Evolutionary conservation across 2,797 vertebrate species (phyloP).

Genomic region (Arnoldichthys spilopterus): DNA sequence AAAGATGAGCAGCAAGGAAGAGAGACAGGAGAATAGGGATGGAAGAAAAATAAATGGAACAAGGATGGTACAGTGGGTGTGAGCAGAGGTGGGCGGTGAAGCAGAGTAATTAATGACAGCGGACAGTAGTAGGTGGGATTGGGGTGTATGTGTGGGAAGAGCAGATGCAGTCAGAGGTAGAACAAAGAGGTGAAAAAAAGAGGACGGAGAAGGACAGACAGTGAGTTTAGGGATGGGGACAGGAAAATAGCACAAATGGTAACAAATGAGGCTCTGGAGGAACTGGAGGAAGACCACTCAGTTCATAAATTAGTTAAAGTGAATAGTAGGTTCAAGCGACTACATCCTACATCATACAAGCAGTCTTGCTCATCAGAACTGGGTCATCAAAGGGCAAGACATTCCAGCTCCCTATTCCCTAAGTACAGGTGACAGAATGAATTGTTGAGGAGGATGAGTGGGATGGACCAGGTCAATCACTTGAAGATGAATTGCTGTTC

Average conservation of each 20-base stretch:
- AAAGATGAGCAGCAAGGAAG: not conserved
- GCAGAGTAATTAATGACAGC: constrained; percentile 29
- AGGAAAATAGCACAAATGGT: constrained; percentile 13
- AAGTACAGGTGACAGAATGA: constrained; percentile 26
- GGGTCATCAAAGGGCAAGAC: constrained; percentile 33
- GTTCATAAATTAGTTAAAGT: constrained; percentile 34
- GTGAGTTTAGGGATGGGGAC: constrained; percentile 22
- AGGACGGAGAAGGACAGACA: not conserved
- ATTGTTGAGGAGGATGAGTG: constrained; percentile 30
- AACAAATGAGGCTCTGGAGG: constrained; percentile 18
- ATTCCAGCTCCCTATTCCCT: constrained; percentile 17
- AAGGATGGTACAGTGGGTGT: not conserved
- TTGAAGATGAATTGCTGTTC: constrained; percentile 50
- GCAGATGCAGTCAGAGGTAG: constrained; percentile 16
- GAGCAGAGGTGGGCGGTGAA: constrained; percentile 7
- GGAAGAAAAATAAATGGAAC: not conserved
- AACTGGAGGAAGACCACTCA: not conserved
- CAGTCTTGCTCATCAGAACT: constrained; percentile 23
- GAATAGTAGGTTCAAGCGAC: constrained; percentile 11
- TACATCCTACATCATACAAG: constrained; percentile 21
- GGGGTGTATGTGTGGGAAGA: constrained; percentile 10
- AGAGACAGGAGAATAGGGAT: not conserved
- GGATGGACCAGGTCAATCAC: constrained; percentile 41
- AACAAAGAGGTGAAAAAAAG: constrained; percentile 1
- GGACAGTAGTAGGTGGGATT: not conserved